Base-by-base conservation (phyloP, 1,140 invertebrate species). In the Sycophila sp. region DNA sequence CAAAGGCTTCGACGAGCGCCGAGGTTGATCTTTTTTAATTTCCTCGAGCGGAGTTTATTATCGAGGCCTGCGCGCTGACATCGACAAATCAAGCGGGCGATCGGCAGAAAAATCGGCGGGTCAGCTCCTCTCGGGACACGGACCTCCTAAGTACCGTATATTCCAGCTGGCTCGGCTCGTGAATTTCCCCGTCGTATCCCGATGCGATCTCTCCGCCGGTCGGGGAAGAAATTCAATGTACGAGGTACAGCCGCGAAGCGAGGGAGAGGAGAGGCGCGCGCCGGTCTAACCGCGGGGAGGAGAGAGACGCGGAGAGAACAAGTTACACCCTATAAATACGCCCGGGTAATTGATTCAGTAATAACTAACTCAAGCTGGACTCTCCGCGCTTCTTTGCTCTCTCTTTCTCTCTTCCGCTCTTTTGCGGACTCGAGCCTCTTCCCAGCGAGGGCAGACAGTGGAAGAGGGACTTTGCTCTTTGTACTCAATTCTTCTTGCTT, bases 251-350 rank as follows among this genome's bases (percentile, higher is more conserved):
- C 40, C 47, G 53, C 58, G 66, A 63, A 69, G 55, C 69, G 73
- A 51, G 62, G 71, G 74, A 75, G 74, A 58, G 70, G 51, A 72
- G 73, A 77, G 75, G 68, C 65, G 42, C 26, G 38, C 40, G 55
- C 10, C n/a, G 8, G 55, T 58, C 34, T 32, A 62, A 6, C 28
- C 13, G 6, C n/a, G 45, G n/a, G 17, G 47, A 53, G 32, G 26
- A 38, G 36, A 49, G 15, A 36, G 34, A 28, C 55, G 49, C 26
- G 5, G 74, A 77, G 81, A 78, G 80, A 83, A 83, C 81, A 81
- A 76, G 79, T 79, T 83, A 82, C 81, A 83, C 82, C 79, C 81
- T 82, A 84, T 84, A 84, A 83, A 83, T 83, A 83, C 81, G 76
- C 74, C 53, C 75, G 80, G 75, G 83, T 83, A 84, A 84, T 84